phyloP scores from a whole-genome alignment of 2,888 invertebrate species.

The Heliconius ismenius region DNA sequence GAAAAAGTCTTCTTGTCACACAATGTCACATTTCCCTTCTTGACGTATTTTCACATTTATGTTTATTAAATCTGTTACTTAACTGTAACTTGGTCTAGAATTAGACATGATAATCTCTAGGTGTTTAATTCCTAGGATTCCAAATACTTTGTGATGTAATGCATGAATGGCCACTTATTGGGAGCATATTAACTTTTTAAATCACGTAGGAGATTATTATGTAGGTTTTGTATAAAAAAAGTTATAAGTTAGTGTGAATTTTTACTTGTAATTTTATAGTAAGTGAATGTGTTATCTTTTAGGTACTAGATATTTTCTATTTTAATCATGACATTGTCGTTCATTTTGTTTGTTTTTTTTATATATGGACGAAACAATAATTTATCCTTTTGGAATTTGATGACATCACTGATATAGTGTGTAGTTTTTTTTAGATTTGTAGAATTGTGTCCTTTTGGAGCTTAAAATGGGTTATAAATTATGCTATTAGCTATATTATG shows the following conservation, averaged over 20 bases:
- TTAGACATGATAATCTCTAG: neutral
- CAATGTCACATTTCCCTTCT: too few relatives aligned
- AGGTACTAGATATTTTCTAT: constrained; percentile 64
- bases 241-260: constrained; percentile 67
- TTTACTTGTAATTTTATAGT: constrained; percentile 57
- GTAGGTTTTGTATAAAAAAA: constrained; percentile 58
- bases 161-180: constrained; percentile 32
- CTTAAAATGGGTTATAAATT: neutral
- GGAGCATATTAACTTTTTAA: constrained; percentile 48
- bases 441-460: constrained; percentile 22
- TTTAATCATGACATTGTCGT: constrained; percentile 43
- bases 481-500: neutral
- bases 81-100: neutral
- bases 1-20: too few relatives aligned
- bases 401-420: constrained; percentile 34
- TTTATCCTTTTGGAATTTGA: constrained; percentile 26
- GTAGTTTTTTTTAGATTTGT: constrained; percentile 7
- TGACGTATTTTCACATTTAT: neutral
- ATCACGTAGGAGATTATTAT: constrained; percentile 55
- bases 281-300: constrained; percentile 54
- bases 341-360: constrained; percentile 24
- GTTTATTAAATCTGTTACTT: neutral
- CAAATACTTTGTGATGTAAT: neutral
- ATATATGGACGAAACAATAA: constrained; percentile 16
- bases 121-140: neutral